These are phyloP conservation scores for Dermochelys coriacea DNA, from an alignment of 2,797 vertebrate species.

Conservation along the genomic window DNA sequence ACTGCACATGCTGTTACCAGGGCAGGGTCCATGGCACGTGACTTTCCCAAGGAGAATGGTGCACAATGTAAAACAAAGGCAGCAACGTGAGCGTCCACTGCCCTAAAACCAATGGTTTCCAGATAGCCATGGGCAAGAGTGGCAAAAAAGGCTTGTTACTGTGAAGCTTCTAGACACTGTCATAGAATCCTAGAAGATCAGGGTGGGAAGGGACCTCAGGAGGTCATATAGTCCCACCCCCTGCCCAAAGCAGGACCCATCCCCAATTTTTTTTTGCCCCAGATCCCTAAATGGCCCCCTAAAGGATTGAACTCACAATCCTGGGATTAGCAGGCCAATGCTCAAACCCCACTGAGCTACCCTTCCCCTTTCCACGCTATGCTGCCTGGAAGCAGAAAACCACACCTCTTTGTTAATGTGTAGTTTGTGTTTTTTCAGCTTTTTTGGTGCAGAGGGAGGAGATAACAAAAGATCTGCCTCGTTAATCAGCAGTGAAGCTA, in stretches of 20 bases:
- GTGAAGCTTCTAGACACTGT: too few species aligned
- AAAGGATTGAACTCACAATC: too few species aligned
- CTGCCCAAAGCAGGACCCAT: too few species aligned
- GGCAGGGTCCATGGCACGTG: neutral
- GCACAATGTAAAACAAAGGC: neutral
- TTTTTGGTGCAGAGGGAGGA: neutral
- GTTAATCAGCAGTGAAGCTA: neutral
- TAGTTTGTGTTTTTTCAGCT: neutral
- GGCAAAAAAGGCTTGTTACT: too few species aligned
- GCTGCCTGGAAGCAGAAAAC: neutral
- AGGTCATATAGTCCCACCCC: too few species aligned
- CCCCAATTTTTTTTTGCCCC: too few species aligned
- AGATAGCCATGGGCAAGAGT: neutral
- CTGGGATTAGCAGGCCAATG: too few species aligned
- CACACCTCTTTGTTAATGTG: neutral
- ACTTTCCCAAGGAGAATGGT: neutral
- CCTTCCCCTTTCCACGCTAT: too few species aligned
- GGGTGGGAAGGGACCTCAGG: too few species aligned
- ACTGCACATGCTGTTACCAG: neutral
- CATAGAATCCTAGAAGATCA: too few species aligned
- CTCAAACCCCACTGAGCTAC: too few species aligned
- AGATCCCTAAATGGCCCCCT: too few species aligned
- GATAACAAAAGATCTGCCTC: neutral
- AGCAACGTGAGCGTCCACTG: neutral
- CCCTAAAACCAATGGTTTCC: neutral